These are phyloP conservation scores for Apantesis nais DNA, from an alignment of 2,888 invertebrate genomes.

Conservation along the genomic window DNA sequence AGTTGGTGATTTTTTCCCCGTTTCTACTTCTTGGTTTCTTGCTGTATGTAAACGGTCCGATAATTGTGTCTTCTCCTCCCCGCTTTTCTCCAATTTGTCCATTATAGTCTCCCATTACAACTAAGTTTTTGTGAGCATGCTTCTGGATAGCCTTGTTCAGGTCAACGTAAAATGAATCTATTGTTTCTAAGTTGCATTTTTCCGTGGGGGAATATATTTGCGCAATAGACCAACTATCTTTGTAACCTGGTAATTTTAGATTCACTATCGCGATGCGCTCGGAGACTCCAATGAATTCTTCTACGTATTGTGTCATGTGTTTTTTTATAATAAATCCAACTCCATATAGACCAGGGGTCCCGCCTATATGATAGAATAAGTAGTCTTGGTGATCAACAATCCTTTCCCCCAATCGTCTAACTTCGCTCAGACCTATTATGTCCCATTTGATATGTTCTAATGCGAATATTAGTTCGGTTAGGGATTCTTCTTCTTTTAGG, in stretches of 20 bases:
- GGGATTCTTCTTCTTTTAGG: background rate
- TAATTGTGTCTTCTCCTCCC: conserved; percentile 1
- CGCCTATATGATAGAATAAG: background rate
- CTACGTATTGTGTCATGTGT: background rate
- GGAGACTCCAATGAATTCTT: background rate
- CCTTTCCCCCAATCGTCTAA: background rate
- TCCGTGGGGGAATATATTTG: conserved; percentile 1
- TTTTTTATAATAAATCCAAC: conserved; percentile 2
- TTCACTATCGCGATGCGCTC: background rate
- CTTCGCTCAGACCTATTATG: too few relatives aligned
- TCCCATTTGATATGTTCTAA: too few relatives aligned
- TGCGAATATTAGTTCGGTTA: background rate
- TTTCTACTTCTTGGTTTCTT: conserved; percentile 40
- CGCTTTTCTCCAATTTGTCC: background rate
- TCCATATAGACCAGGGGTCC: background rate
- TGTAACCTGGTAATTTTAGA: background rate
- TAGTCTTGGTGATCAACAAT: background rate
- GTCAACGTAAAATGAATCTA: background rate
- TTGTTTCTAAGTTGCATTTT: background rate
- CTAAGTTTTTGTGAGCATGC: conserved; percentile 10
- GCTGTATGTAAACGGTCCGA: conserved; percentile 13
- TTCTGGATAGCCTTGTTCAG: background rate
- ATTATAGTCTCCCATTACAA: conserved; percentile 4
- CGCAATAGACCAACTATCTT: background rate
- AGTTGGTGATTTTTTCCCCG: conserved; percentile 33